These are phyloP conservation scores for Ischnura elegans DNA, from an alignment of 2,888 invertebrate species.

Conservation along the genomic window DNA sequence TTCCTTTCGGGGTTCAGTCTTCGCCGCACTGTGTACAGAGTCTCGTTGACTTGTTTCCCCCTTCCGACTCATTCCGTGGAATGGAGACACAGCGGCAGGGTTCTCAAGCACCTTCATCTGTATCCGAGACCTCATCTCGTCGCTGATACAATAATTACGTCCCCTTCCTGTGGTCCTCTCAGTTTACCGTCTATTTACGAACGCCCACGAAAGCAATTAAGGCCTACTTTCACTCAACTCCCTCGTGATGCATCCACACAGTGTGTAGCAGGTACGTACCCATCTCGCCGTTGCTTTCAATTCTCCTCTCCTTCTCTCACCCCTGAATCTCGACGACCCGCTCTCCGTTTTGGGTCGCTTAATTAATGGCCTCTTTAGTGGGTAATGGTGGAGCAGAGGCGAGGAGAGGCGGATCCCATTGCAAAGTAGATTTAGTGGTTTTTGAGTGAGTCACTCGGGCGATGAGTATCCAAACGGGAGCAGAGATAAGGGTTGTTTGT, in stretches of 20 bases:
- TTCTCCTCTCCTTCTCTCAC: not conserved
- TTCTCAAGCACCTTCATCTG: not conserved
- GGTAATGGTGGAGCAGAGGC: not conserved
- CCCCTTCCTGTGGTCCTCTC: not conserved
- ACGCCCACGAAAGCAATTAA: constrained; percentile 41
- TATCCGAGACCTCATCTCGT: not conserved
- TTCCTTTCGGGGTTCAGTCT: not conserved
- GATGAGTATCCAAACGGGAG: not conserved
- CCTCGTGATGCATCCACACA: not conserved
- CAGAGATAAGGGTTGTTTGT: not conserved
- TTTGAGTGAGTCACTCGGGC: not conserved
- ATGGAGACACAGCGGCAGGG: not conserved
- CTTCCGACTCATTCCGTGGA: too few species aligned
- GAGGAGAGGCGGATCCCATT: not conserved
- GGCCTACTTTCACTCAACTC: not conserved
- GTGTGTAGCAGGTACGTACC: too few species aligned
- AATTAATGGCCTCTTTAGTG: constrained; percentile 11
- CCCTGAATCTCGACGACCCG: not conserved
- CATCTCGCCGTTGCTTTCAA: not conserved
- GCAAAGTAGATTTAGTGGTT: not conserved
- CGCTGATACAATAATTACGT: not conserved
- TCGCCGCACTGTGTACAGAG: not conserved
- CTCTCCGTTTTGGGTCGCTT: not conserved
- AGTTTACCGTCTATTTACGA: constrained; percentile 15
- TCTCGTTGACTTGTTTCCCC: too few species aligned